Conservation (phyloP, 2,113 vertebrate species). For the Macaca fascicularis region DNA sequence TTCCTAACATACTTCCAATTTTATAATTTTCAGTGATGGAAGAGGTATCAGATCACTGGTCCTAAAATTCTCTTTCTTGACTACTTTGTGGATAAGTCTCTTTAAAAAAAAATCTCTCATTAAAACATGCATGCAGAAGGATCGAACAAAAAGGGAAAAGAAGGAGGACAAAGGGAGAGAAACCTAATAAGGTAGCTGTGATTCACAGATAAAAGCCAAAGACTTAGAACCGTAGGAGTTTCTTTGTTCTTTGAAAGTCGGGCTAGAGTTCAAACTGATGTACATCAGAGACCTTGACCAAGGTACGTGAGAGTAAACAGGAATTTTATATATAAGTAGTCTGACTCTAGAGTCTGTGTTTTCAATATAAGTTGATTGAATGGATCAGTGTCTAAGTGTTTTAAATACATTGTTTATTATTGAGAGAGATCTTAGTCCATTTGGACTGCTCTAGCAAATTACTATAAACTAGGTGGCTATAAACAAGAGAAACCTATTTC, state of each 20-base stretch:
- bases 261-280: not conserved
- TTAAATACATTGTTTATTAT: not conserved
- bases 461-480: not conserved
- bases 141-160: not conserved
- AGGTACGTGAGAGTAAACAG: not conserved
- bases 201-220: not conserved
- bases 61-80: not conserved
- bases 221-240: not conserved
- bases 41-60: not conserved
- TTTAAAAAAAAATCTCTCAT: not conserved
- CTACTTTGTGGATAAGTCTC: not conserved
- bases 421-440: not conserved
- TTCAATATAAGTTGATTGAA: not conserved
- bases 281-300: not conserved
- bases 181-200: not conserved
- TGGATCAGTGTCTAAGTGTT: not conserved
- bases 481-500: not conserved
- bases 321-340: not conserved
- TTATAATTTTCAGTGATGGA: not conserved
- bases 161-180: not conserved
- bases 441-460: not conserved
- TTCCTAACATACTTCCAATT: not conserved
- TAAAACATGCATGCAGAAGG: not conserved
- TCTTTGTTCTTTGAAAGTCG: not conserved
- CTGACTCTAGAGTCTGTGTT: not conserved